These are phyloP conservation scores for Pammene aurita DNA, from an alignment of 2,888 invertebrate species.

Conservation along the genomic window DNA sequence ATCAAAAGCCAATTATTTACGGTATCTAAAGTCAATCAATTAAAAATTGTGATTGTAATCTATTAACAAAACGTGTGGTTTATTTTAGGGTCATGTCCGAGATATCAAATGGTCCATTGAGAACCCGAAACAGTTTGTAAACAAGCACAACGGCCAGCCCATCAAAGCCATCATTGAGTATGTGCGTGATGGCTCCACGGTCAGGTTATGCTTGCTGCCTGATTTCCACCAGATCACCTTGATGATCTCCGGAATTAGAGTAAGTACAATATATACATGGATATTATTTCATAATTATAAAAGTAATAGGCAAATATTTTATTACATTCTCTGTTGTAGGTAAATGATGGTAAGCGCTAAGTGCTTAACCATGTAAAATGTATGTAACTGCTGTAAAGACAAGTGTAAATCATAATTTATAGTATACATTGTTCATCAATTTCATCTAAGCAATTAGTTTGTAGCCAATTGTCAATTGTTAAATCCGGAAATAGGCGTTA, in stretches of 20 bases:
- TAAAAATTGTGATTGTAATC: not conserved
- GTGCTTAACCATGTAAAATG: too few species aligned
- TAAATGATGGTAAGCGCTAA: too few species aligned
- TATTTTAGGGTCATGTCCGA: slow-evolving; percentile 87
- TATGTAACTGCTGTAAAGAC: too few species aligned
- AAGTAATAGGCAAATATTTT: too few species aligned
- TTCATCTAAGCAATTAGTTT: too few species aligned
- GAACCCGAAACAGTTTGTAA: slow-evolving; percentile 87
- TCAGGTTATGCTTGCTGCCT: slow-evolving; percentile 95
- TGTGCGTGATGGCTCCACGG: slow-evolving; percentile 98
- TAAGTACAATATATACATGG: slow-evolving; percentile 62
- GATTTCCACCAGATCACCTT: slow-evolving; percentile 95
- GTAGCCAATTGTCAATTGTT: too few species aligned
- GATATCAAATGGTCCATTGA: slow-evolving; percentile 95
- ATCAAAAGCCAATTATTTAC: too few species aligned
- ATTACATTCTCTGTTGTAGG: not conserved
- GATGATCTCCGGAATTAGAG: slow-evolving; percentile 97
- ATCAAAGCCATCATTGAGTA: slow-evolving; percentile 97
- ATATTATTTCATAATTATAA: not conserved
- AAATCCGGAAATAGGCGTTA: too few species aligned
- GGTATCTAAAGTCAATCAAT: too few species aligned
- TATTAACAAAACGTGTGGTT: slow-evolving; percentile 5
- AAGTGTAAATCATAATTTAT: too few species aligned
- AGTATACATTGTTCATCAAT: too few species aligned
- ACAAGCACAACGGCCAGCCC: slow-evolving; percentile 92